Base-by-base conservation (phyloP, 64 coral and sea anemone species). In the Montipora foliosa region DNA sequence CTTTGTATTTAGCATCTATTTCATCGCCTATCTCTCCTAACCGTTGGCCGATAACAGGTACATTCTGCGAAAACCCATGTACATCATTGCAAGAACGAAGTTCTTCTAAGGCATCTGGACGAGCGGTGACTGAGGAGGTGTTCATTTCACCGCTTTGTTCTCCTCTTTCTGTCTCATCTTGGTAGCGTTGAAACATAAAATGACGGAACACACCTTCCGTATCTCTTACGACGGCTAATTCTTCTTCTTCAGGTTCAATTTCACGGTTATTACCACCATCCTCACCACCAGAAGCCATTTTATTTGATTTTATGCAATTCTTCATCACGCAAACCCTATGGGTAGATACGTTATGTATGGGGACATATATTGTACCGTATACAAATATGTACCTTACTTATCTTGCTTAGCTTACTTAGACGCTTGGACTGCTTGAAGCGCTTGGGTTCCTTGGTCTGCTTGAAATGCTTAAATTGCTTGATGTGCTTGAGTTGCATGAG, bases 21-120 rank as follows among this genome's bases (percentile, higher is more conserved):
- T 99, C 95, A 88, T 99, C 98, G 62, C 98, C 98, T 73, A 99
- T 87, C 67, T 99, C 98, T 90, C 98, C 95, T 58, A 99, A 82
- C 49, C 98, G 94, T 76, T 78, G 91, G 7, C 98, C 95, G 72
- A 99, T 94, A 51, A 92, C 82, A 25, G 89, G 88, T 69, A 94
- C 93, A 89, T 96, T 77, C n/a, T 91, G 93, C 16, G 91, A 86
- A 91, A 90, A 79, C 51, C 74, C 55, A 81, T 90, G 79, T 74
- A 79, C 87, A 24, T 99, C 89, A 79, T 94, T 94, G 73, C 90
- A 94, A 60, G 95, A 96, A 49, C 98, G 92, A 15, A 99, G 81
- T 87, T 99, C 98, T 90, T 99, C 98, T 46, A 99, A 83, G 25
- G 98, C 98, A 75, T 99, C 98, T 80, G 95, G 91, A 14, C 98